Evolutionary conservation across 1,140 invertebrate genomes (phyloP).

Genomic region (Trichonephila inaurata): DNA sequence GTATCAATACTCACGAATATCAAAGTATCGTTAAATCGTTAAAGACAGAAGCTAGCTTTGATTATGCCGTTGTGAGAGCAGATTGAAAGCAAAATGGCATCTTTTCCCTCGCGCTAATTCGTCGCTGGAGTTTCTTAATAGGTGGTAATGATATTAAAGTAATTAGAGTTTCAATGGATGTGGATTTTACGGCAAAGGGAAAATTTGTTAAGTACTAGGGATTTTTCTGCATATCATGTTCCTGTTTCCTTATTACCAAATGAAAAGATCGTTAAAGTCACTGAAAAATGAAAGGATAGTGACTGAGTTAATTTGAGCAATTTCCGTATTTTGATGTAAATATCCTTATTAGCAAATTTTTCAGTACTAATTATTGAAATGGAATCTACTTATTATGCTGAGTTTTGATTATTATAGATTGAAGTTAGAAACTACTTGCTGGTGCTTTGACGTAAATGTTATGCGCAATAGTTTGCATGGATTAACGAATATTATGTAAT

Average conservation of each 20-base stretch:
- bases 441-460: too few relatives aligned
- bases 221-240: background rate
- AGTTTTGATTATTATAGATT: background rate
- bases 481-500: too few relatives aligned
- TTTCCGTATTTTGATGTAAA: background rate
- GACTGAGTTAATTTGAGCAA: background rate
- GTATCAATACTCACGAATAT: background rate
- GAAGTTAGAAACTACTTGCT: background rate
- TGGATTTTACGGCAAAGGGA: background rate
- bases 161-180: background rate
- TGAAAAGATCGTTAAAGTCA: background rate
- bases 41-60: background rate
- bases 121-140: background rate
- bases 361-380: background rate
- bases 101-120: background rate
- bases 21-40: background rate
- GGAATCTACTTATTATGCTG: background rate
- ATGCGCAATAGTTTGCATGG: too few relatives aligned
- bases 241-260: background rate
- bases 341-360: background rate
- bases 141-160: constrained; percentile 1
- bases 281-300: background rate
- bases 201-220: background rate
- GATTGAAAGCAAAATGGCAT: background rate
- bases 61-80: background rate